These are phyloP conservation scores for Boloria euphrosyne DNA, from an alignment of 2,888 invertebrate genomes.

Conservation along the genomic window DNA sequence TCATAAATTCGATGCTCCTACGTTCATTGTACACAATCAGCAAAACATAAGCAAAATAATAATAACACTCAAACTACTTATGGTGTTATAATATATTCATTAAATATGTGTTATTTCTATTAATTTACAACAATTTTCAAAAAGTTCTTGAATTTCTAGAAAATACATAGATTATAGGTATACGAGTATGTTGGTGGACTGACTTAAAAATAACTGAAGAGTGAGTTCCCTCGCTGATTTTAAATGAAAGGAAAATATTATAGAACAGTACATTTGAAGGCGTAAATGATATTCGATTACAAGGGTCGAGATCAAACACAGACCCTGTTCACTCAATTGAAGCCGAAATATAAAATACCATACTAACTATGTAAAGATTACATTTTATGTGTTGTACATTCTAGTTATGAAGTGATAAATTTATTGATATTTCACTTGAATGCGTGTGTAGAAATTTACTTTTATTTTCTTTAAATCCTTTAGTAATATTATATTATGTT, in stretches of 20 bases:
- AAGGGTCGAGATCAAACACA: slow-evolving; percentile 24
- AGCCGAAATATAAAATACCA: slow-evolving; percentile 14
- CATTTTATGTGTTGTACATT: background rate
- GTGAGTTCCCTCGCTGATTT: background rate
- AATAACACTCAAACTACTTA: too few relatives aligned
- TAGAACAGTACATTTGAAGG: slow-evolving; percentile 15
- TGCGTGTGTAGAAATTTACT: too few relatives aligned
- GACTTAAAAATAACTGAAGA: slow-evolving; percentile 10
- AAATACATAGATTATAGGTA: background rate
- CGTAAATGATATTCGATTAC: slow-evolving; percentile 24
- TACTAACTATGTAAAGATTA: background rate
- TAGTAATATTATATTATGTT: too few relatives aligned
- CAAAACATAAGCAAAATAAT: too few relatives aligned
- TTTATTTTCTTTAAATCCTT: too few relatives aligned
- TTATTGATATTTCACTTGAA: too few relatives aligned
- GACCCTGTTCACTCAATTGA: slow-evolving; percentile 16
- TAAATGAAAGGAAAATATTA: slow-evolving; percentile 22
- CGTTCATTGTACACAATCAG: too few relatives aligned
- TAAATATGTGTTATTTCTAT: too few relatives aligned
- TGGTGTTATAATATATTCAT: too few relatives aligned
- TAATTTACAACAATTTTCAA: background rate
- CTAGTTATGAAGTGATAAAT: too few relatives aligned
- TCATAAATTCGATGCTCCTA: too few relatives aligned
- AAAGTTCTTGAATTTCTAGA: background rate
- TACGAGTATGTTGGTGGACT: background rate